A percentile compares a stretch with the other conserved stretches of the same genome.
phyloP scores from a whole-genome alignment of 2,888 invertebrate genomes.

The Drosophila austrosaltans region DNA sequence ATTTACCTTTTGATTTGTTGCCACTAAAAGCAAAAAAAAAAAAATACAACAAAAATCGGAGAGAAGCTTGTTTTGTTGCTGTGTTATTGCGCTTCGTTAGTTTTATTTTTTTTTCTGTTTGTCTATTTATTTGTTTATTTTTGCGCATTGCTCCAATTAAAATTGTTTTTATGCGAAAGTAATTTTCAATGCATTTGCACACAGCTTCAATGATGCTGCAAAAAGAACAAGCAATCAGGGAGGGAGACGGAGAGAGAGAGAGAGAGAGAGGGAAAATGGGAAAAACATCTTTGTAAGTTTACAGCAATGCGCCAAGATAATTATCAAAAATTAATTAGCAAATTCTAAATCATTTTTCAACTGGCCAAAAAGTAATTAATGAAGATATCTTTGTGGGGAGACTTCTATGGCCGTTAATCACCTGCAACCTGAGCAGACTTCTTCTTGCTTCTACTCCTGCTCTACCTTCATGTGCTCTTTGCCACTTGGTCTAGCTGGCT shows the following conservation, averaged over 20 bases:
- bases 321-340: conserved; percentile 71
- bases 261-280: background rate
- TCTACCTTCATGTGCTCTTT: background rate
- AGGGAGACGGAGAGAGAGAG: background rate
- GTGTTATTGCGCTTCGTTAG: conserved; percentile 16
- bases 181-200: conserved; percentile 35
- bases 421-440: conserved; percentile 46
- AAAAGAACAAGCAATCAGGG: conserved; percentile 6
- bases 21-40: conserved; percentile 33
- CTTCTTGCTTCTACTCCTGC: background rate
- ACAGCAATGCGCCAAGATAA: conserved; percentile 41
- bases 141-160: conserved; percentile 72
- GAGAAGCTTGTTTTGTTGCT: background rate
- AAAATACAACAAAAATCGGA: conserved; percentile 28
- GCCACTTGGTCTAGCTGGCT: background rate
- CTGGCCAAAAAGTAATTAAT: conserved; percentile 58
- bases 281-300: conserved; percentile 32
- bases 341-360: conserved; percentile 53
- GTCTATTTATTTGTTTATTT: conserved; percentile 50
- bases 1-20: conserved; percentile 51
- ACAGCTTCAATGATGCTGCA: conserved; percentile 48
- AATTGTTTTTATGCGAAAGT: conserved; percentile 45
- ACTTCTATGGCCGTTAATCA: conserved; percentile 51
- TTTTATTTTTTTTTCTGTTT: conserved; percentile 37
- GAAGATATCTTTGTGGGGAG: conserved; percentile 24